A percentile compares a stretch with the other conserved stretches of the same genome.
Conservation (phyloP, 2,888 invertebrate genomes). For the Cyaniris semiargus region DNA sequence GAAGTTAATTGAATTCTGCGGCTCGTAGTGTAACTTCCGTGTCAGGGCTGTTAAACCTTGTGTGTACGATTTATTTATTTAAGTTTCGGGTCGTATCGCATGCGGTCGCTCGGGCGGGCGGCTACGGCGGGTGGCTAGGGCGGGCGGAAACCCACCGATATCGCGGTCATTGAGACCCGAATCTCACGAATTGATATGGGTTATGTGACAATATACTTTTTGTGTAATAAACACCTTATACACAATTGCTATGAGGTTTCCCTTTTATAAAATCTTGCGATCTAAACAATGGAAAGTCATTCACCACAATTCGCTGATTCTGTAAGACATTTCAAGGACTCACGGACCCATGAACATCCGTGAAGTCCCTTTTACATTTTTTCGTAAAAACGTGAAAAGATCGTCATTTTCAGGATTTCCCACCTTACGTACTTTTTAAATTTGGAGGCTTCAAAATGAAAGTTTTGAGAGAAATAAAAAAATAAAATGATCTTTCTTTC, state of each 20-base stretch:
- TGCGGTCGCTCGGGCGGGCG: not conserved
- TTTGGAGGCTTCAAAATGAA: not conserved
- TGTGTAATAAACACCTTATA: not conserved
- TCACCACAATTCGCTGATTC: not conserved
- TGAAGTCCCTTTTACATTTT: slow-evolving; percentile 14
- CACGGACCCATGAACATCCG: slow-evolving; percentile 10
- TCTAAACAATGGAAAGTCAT: not conserved
- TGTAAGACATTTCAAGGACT: not conserved
- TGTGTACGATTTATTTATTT: slow-evolving; percentile 17
- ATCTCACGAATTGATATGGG: slow-evolving; percentile 1
- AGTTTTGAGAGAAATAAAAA: slow-evolving; percentile 35
- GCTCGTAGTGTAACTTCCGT: slow-evolving; percentile 3
- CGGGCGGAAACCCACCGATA: not conserved
- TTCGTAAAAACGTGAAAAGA: not conserved
- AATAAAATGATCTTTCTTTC: slow-evolving; percentile 52
- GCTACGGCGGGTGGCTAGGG: not conserved
- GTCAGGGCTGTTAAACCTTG: slow-evolving; percentile 10
- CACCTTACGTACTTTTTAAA: not conserved
- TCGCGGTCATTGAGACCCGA: slow-evolving; percentile 5
- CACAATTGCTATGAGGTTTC: not conserved
- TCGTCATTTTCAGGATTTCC: not conserved
- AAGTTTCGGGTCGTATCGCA: not conserved
- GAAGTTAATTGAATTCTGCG: slow-evolving; percentile 20
- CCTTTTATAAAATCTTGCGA: not conserved
- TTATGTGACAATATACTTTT: not conserved